Evolutionary conservation across 2,113 vertebrate species (phyloP).

Genomic region (Lontra canadensis): DNA sequence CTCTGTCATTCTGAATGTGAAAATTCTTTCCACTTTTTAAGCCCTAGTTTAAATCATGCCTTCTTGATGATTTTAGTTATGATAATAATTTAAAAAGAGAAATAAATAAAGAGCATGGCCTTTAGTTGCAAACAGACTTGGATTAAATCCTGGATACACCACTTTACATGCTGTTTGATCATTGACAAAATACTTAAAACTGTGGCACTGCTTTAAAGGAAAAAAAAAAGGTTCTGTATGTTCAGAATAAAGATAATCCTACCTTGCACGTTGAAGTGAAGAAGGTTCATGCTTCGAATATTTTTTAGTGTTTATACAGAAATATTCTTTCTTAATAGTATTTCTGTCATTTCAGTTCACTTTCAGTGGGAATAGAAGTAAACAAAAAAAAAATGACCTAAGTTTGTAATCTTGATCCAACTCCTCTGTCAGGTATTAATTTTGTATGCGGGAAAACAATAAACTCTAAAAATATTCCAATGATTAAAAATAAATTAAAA

Average conservation of each 20-base stretch:
- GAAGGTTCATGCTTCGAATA: neutral
- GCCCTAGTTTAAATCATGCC: neutral
- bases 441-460: neutral
- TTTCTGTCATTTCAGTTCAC: slow-evolving; percentile 1
- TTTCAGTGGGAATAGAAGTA: neutral
- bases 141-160: neutral
- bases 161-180: neutral
- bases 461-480: slow-evolving; percentile 40
- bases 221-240: neutral
- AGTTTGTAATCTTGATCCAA: neutral
- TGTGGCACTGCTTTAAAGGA: neutral
- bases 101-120: neutral
- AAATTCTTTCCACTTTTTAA: neutral
- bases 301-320: neutral
- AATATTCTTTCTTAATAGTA: neutral
- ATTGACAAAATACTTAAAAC: neutral
- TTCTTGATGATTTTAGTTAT: neutral
- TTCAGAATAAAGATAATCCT: neutral
- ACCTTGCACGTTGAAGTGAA: neutral
- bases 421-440: neutral
- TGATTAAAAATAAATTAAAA: slow-evolving; percentile 52
- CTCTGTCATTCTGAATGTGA: neutral
- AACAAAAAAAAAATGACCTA: neutral
- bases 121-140: neutral
- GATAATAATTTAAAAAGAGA: neutral